A percentile compares a stretch with the other conserved stretches of the same genome.
These are phyloP conservation scores for Pogonophryne albipinna DNA, from an alignment of 2,797 vertebrate species.

Conservation along the genomic window DNA sequence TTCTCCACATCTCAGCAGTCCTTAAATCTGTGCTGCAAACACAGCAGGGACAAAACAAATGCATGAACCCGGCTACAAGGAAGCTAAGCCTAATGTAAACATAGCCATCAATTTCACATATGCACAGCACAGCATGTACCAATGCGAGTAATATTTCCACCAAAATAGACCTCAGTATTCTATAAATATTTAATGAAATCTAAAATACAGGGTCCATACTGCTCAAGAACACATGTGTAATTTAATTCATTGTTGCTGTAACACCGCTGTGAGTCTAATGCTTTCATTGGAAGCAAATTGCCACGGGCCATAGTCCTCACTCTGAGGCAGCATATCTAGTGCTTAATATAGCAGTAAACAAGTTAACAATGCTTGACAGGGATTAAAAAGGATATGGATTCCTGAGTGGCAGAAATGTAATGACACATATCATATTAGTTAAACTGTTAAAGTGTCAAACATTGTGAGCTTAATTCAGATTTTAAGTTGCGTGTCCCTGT, in stretches of 20 bases:
- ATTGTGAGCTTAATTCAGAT: slow-evolving; percentile 41
- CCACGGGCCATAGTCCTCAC: slow-evolving; percentile 50
- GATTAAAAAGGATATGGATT: slow-evolving; percentile 70
- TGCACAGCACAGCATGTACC: slow-evolving; percentile 35
- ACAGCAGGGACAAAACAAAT: slow-evolving; percentile 47
- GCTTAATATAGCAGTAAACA: slow-evolving; percentile 77
- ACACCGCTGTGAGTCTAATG: slow-evolving; percentile 46
- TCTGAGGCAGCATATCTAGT: slow-evolving; percentile 57
- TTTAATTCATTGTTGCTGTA: slow-evolving; percentile 57
- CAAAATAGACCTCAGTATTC: slow-evolving; percentile 47
- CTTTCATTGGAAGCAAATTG: slow-evolving; percentile 65
- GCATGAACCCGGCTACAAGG: slow-evolving; percentile 51
- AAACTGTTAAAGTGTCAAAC: slow-evolving; percentile 55
- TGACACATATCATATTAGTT: slow-evolving; percentile 69
- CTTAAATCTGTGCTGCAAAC: slow-evolving; percentile 63
- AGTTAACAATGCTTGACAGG: slow-evolving; percentile 78
- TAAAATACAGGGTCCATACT: slow-evolving; percentile 48
- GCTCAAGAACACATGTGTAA: slow-evolving; percentile 46
- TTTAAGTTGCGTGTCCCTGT: slow-evolving; percentile 18
- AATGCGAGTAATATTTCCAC: slow-evolving; percentile 47
- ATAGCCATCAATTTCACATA: slow-evolving; percentile 55
- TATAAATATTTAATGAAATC: slow-evolving; percentile 74
- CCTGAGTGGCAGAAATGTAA: slow-evolving; percentile 66
- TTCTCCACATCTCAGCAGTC: slow-evolving; percentile 57
- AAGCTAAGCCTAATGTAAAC: slow-evolving; percentile 59